These are phyloP conservation scores for Chromis chromis DNA, from an alignment of 2,797 vertebrate genomes.

Conservation along the genomic window DNA sequence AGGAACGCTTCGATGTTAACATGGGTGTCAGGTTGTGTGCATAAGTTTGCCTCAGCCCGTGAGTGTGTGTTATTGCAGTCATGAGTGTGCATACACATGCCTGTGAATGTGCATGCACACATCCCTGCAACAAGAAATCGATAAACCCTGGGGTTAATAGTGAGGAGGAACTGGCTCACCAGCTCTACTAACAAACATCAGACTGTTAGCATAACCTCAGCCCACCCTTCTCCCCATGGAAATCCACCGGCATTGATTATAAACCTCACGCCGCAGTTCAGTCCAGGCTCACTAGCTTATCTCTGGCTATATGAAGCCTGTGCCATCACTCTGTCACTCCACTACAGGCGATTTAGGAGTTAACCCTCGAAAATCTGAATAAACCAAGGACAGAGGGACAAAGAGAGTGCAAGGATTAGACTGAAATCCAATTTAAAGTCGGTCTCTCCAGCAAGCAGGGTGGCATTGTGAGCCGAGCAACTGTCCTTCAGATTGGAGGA, in stretches of 20 bases:
- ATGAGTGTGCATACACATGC: background rate
- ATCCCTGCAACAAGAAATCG: slow-evolving; percentile 60
- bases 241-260: slow-evolving; percentile 78
- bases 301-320: slow-evolving; percentile 37
- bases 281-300: slow-evolving; percentile 61
- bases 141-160: slow-evolving; percentile 78
- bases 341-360: slow-evolving; percentile 41
- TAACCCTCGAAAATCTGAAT: slow-evolving; percentile 65
- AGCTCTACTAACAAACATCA: slow-evolving; percentile 77
- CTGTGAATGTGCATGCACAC: slow-evolving; percentile 16
- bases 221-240: slow-evolving; percentile 67
- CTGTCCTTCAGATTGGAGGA: slow-evolving; percentile 51
- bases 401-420: slow-evolving; percentile 58
- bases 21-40: slow-evolving; percentile 38
- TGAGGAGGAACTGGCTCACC: slow-evolving; percentile 76
- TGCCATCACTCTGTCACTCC: slow-evolving; percentile 32
- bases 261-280: slow-evolving; percentile 55
- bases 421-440: slow-evolving; percentile 58
- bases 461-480: slow-evolving; percentile 41
- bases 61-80: slow-evolving; percentile 19
- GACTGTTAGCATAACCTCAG: slow-evolving; percentile 80
- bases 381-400: slow-evolving; percentile 55
- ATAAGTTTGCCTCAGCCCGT: slow-evolving; percentile 10
- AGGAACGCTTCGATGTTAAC: slow-evolving; percentile 60
- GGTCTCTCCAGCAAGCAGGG: slow-evolving; percentile 37